Evolutionary conservation across 2,113 vertebrate genomes (phyloP).

Genomic region (Eira barbara): DNA sequence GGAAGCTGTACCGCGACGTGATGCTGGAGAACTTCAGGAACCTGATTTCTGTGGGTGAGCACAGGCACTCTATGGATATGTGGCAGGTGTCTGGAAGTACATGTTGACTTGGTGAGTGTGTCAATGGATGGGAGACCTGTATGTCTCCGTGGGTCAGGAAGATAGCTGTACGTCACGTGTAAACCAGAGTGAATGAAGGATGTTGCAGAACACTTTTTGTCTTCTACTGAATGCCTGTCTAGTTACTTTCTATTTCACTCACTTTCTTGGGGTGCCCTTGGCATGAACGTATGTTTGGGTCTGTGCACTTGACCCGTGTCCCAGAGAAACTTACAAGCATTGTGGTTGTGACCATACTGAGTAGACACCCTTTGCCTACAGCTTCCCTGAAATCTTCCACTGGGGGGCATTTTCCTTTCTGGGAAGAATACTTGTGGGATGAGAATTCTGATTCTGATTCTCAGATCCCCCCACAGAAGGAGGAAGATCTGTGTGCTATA

Average conservation of each 20-base stretch:
- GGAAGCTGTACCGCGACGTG: slow-evolving; percentile 12
- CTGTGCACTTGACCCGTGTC: neutral
- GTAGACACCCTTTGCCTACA: neutral
- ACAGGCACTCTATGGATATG: neutral
- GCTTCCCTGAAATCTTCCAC: neutral
- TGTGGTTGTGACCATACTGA: neutral
- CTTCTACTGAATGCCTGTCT: neutral
- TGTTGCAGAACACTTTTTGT: neutral
- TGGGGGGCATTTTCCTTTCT: neutral
- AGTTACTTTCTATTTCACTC: neutral
- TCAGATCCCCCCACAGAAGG: neutral
- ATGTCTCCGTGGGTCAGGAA: neutral
- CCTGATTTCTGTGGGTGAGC: slow-evolving; percentile 29
- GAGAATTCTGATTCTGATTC: neutral
- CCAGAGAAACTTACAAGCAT: neutral
- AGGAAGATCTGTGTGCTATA: neutral
- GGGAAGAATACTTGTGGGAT: neutral
- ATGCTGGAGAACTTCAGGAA: slow-evolving; percentile 56
- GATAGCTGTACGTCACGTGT: neutral
- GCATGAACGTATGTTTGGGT: neutral
- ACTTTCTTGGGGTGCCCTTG: neutral
- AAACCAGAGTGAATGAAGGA: neutral
- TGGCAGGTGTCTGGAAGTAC: neutral
- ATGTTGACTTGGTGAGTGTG: neutral
- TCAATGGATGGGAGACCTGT: neutral